Evolutionary conservation across 2,797 vertebrate genomes (phyloP).

Genomic region (Melanitta fusca): DNA sequence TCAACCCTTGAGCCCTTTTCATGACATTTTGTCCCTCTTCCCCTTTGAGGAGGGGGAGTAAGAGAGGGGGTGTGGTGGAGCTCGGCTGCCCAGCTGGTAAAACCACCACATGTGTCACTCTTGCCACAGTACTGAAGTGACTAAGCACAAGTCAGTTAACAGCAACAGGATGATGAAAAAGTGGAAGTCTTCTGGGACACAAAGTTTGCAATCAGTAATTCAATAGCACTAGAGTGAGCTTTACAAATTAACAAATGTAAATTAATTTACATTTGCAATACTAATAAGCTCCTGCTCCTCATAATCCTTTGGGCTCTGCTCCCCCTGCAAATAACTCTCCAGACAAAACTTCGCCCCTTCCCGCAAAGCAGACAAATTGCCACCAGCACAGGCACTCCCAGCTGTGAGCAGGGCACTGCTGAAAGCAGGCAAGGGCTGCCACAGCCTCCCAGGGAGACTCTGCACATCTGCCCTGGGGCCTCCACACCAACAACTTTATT

Average conservation of each 20-base stretch:
- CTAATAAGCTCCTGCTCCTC: not conserved
- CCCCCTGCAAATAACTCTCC: rapidly evolving
- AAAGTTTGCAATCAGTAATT: not conserved
- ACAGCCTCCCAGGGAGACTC: rapidly evolving
- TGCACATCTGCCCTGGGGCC: not conserved
- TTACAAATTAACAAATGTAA: not conserved
- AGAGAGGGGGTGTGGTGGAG: too few species aligned
- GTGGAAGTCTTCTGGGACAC: not conserved
- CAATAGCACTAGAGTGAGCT: not conserved
- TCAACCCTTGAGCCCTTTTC: too few species aligned
- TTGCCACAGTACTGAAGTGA: not conserved
- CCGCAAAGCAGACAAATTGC: not conserved
- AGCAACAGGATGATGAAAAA: not conserved
- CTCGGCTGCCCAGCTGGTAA: too few species aligned
- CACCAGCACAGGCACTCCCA: not conserved
- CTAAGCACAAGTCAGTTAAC: not conserved
- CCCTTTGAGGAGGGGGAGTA: too few species aligned
- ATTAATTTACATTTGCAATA: not conserved
- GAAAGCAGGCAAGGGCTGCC: not conserved
- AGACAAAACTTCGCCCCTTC: not conserved
- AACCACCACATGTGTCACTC: not conserved
- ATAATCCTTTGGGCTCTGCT: not conserved
- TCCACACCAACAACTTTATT: not conserved
- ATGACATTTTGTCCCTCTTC: too few species aligned
- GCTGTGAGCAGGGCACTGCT: not conserved